Evolutionary conservation across 1,140 invertebrate species (phyloP), one percentile per base, ranked within the genome.

Genomic region (Euwallacea similis): DNA sequence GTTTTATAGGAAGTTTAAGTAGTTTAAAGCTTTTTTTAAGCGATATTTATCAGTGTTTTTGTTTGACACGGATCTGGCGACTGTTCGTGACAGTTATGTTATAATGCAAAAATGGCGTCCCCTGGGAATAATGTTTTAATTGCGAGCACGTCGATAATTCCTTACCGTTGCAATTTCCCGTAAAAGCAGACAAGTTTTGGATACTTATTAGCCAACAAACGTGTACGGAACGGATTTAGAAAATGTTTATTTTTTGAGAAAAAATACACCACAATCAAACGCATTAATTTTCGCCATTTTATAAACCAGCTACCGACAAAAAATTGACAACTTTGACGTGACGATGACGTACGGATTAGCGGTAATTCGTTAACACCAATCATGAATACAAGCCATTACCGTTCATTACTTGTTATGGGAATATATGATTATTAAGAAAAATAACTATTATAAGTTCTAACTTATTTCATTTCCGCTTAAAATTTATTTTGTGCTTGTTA

Each of bases 181-280:
- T 11, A 8, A 60, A 59, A 47, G 41, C 50, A 56, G 13, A 43
- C n/a, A 42, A 33, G 56, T 58, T 58, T 66, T 16, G 44, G 13
- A 55, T 43, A 44, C 6, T 15, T 7, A 43, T 46, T 15, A 58
- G 21, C 16, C 33, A 42, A 50, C 10, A 65, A 50, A 15, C 62
- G 15, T 47, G 33, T 47, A 47, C 41, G 47, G 56, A 42, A 44
- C 56, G 46, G 42, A 42, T 50, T 73, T 72, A 41, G 46, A 66
- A 72, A 72, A 50, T 44, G 46, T 61, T 72, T 60, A 66, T 61
- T 72, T 72, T 63, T 10, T 50, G 33, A 16, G 50, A 16, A 68
- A 69, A 71, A 74, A 71, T 50, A 71, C 44, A 70, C 60, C 73
- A 74, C 65, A 69, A 71, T 67, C 69, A 74, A 50, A 74, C 73